Percentiles rank a stretch among this genome's conserved stretches.
Evolutionary conservation across 2,888 invertebrate genomes (phyloP).

Genomic region (Alentia gelatinosa): DNA sequence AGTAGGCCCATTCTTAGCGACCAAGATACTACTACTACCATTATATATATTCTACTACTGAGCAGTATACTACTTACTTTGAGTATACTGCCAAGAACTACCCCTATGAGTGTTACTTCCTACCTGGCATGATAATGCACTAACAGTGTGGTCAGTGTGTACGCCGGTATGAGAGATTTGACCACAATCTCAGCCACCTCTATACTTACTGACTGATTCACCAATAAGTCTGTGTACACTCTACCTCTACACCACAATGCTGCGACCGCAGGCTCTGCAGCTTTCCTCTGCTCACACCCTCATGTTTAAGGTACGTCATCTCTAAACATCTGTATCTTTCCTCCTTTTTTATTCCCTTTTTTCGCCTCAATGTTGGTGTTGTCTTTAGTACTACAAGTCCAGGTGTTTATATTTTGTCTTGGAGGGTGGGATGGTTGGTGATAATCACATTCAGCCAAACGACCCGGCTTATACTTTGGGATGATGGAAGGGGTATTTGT

Average conservation of each 20-base stretch:
- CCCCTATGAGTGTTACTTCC: too few species aligned
- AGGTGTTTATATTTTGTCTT: background rate
- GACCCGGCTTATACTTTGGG: too few species aligned
- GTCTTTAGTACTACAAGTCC: too few species aligned
- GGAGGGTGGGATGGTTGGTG: background rate
- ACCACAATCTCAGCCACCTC: background rate
- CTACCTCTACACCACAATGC: background rate
- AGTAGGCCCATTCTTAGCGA: too few species aligned
- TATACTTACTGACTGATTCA: background rate
- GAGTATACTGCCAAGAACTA: too few species aligned
- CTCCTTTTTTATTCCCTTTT: background rate
- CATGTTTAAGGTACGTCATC: constrained; percentile 46
- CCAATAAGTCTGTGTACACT: background rate
- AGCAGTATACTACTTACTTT: too few species aligned
- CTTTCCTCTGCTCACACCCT: constrained; percentile 30
- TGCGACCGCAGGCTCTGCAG: background rate
- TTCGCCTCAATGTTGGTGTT: background rate
- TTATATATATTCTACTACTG: background rate
- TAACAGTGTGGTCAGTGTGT: too few species aligned
- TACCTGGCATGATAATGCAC: too few species aligned
- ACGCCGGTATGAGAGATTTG: background rate
- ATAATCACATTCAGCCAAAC: too few species aligned
- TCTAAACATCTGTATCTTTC: background rate
- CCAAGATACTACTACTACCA: too few species aligned
- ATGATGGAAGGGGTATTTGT: background rate